Conservation (phyloP, 2,797 vertebrate genomes). For the Melanotaenia maccullochi region DNA sequence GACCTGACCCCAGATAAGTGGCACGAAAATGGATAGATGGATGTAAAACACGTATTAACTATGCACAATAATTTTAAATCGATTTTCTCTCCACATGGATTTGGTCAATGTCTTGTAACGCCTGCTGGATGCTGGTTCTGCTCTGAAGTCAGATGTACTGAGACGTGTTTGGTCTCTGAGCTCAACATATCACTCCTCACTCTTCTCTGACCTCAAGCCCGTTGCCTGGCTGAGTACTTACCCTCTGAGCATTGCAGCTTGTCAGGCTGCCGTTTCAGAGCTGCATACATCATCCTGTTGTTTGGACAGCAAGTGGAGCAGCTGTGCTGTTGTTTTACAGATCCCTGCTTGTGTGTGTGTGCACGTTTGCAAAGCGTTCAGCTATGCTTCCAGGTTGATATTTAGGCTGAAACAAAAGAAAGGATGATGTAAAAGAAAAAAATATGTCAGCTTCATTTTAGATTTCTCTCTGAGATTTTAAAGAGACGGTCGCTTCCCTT, state of each 20-base stretch:
- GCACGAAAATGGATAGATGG: too few relatives aligned
- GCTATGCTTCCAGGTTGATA: slow-evolving; percentile 26
- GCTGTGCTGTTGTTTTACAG: slow-evolving; percentile 6
- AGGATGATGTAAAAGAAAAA: neutral
- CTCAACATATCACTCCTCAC: slow-evolving; percentile 33
- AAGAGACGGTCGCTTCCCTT: neutral
- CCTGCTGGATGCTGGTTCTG: slow-evolving; percentile 3
- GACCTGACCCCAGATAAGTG: too few relatives aligned
- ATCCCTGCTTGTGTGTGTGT: slow-evolving; percentile 13
- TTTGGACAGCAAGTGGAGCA: slow-evolving; percentile 31
- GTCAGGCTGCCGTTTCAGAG: slow-evolving; percentile 25
- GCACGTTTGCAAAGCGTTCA: neutral
- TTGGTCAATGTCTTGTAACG: too few relatives aligned
- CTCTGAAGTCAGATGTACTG: slow-evolving; percentile 3
- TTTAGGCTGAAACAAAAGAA: neutral
- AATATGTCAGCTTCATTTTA: neutral
- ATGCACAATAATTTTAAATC: too few relatives aligned
- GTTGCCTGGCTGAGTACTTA: slow-evolving; percentile 23
- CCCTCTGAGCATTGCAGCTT: slow-evolving; percentile 30
- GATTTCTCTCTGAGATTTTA: slow-evolving; percentile 8
- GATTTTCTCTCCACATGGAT: too few relatives aligned
- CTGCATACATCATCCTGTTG: slow-evolving; percentile 15
- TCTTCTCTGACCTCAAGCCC: slow-evolving; percentile 14
- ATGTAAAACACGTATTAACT: too few relatives aligned
- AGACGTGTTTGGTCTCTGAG: slow-evolving; percentile 2